Evolutionary conservation across 2,113 vertebrate genomes (phyloP), one percentile per base, ranked within the genome.

Genomic region (Thymallus thymallus): DNA sequence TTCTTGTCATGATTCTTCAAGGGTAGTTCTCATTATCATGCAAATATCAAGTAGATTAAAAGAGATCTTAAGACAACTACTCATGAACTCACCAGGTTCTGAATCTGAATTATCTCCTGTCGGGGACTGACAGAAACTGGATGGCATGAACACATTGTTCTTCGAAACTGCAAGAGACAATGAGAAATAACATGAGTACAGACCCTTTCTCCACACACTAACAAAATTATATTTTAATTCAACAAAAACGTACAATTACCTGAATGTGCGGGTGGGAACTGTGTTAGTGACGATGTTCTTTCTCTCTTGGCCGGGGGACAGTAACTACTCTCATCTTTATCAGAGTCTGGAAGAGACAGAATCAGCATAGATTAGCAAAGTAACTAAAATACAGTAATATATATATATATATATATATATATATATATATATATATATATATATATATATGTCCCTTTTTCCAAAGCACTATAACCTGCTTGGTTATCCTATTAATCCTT

Each of bases 61-160:
- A 60, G 56, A 60, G 56, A 60, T 23, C 6, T 23, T 22, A 45
- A n/a, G 32, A 64, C 6, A 18, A 48, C 3, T 32, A 35, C 22
- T 13, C 32, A 72, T 4, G 56, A 29, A 7, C 84, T 90, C 68
- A 95, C 93, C 93, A 86, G 92, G 93, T 71, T 94, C 93, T 1
- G 94, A 95, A 86, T 94, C 93, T 10, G 93, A 94, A 84, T 94
- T 94, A 60, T 22, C 23, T 87, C 90, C 92, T 46, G 93, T 75
- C 69, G 93, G 92, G 13, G 94, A 91, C 75, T 94, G 92, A 74
- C 92, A 94, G 83, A 94, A 92, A 85, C 87, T 91, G 69, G 94
- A 94, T 68, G 93, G 93, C 94, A 94, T 94, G 76, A 94, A 94
- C 48, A 95, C 93, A 80, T 95, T 94, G 88, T 94, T 95, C 87